A percentile compares a stretch with the other conserved stretches of the same genome.
phyloP scores from a whole-genome alignment of 2,113 vertebrate species.

The Vidua macroura region DNA sequence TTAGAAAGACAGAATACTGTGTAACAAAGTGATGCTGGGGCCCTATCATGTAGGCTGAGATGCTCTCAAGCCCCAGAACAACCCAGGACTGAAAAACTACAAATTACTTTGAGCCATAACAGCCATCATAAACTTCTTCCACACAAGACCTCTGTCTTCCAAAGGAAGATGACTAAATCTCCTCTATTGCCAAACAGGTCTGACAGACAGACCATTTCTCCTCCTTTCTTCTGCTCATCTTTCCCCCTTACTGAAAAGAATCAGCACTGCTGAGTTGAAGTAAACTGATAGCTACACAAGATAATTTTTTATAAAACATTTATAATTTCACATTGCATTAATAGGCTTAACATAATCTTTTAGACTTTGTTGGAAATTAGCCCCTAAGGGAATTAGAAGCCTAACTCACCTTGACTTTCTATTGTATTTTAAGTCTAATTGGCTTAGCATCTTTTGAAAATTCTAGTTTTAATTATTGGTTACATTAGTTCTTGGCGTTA shows the following conservation, averaged over 20 bases:
- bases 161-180: background rate
- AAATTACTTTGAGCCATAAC: background rate
- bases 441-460: constrained; percentile 43
- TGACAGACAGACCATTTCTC: background rate
- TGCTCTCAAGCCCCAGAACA: background rate
- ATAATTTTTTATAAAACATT: constrained; percentile 32
- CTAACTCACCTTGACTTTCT: constrained; percentile 59
- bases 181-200: background rate
- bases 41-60: background rate
- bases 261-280: background rate
- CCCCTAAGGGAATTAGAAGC: constrained; percentile 45
- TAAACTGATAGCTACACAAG: constrained; percentile 25
- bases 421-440: constrained; percentile 55
- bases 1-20: background rate
- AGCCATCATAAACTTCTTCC: background rate
- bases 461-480: constrained; percentile 38
- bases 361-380: constrained; percentile 49
- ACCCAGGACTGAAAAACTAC: background rate
- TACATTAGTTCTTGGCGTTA: constrained; percentile 15
- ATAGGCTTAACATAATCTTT: constrained; percentile 48
- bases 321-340: constrained; percentile 49
- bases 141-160: background rate
- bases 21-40: too few species aligned
- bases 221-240: background rate
- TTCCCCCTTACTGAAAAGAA: background rate